Percentiles rank a stretch among this genome's conserved stretches.
Conservation (phyloP, 2,797 vertebrate genomes). For the Mus minutoides region DNA sequence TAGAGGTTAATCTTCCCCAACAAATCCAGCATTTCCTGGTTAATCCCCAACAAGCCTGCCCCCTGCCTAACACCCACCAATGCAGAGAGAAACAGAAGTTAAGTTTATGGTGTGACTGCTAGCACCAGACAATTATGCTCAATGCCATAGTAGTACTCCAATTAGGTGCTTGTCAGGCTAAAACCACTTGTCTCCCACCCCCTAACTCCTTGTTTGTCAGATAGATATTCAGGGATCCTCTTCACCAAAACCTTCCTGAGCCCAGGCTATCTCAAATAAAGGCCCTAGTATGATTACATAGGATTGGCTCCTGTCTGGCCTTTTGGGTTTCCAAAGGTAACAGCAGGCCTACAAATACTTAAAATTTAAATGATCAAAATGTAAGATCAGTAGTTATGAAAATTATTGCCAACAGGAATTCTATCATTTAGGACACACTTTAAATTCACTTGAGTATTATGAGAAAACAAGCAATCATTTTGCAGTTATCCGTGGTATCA, state of each 20-base stretch:
- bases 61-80: neutral
- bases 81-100: neutral
- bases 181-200: neutral
- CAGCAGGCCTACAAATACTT: neutral
- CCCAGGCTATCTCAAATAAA: neutral
- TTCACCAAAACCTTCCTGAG: neutral
- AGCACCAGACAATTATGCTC: neutral
- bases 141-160: neutral
- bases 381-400: neutral
- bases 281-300: no score
- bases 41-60: neutral
- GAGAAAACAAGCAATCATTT: constrained; percentile 19
- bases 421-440: constrained; percentile 2
- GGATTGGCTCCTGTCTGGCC: neutral
- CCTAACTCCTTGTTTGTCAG: no score
- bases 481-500: neutral
- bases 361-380: constrained; percentile 40
- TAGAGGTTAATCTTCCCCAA: neutral
- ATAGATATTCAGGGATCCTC: neutral
- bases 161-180: neutral
- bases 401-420: neutral
- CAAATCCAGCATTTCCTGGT: neutral
- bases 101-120: neutral
- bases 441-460: constrained; percentile 21
- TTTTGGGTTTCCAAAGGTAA: constrained; percentile 6